These are phyloP conservation scores for Leptopilina syphax DNA, from an alignment of 2,888 invertebrate genomes.

Conservation along the genomic window DNA sequence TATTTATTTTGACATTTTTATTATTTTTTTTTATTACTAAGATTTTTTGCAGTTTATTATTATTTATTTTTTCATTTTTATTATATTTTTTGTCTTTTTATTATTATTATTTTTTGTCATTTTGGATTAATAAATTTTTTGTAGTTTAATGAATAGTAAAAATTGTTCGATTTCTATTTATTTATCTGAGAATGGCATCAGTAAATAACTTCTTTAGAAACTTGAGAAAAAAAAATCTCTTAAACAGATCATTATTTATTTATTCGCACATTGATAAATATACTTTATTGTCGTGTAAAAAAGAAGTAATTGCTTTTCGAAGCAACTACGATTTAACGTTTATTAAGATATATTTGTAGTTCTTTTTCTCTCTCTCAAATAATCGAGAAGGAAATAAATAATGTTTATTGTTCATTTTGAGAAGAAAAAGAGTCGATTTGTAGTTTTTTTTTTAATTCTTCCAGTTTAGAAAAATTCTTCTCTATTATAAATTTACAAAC, in stretches of 20 bases:
- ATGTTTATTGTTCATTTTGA: background rate
- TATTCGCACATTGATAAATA: slow-evolving; percentile 15
- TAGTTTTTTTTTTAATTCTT: no score
- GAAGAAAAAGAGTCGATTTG: background rate
- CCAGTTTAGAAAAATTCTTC: no score
- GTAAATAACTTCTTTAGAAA: slow-evolving; percentile 1
- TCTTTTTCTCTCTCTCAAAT: background rate
- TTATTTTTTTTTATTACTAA: no score
- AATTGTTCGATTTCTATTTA: background rate
- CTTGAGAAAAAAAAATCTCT: background rate
- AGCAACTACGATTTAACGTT: slow-evolving; percentile 3
- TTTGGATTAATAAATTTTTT: background rate
- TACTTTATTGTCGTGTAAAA: background rate
- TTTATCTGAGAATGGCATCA: background rate
- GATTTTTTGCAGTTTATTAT: no score
- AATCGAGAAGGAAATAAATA: background rate
- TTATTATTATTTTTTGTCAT: no score
- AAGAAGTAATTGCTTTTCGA: slow-evolving; percentile 1
- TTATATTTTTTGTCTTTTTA: no score
- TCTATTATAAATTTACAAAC: no score
- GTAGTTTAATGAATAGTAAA: background rate
- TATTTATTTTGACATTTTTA: no score
- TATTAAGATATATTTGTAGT: background rate
- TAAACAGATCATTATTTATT: background rate
- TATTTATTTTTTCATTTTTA: no score